Conservation (phyloP, 2,797 vertebrate species). For the Scleropages formosus region DNA sequence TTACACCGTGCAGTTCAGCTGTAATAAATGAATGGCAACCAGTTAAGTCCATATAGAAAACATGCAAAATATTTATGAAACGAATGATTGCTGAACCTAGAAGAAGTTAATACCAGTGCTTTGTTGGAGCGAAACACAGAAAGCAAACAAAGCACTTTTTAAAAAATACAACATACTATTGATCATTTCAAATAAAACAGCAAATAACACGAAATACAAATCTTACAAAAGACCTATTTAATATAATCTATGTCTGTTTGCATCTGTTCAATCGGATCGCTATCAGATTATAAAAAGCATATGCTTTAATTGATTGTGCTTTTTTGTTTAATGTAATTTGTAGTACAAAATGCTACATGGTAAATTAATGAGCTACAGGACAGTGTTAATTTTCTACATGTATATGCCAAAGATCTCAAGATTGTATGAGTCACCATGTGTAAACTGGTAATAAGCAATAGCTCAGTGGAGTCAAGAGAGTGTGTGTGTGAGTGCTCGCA, state of each 20-base stretch:
- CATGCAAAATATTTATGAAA: background rate
- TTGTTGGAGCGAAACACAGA: background rate
- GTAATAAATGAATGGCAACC: background rate
- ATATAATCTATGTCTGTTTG: background rate
- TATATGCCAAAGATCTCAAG: slow-evolving; percentile 46
- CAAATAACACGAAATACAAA: background rate
- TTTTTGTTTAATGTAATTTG: background rate
- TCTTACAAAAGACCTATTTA: background rate
- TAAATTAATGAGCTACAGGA: slow-evolving; percentile 8
- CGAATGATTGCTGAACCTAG: background rate
- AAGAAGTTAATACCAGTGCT: too few relatives aligned
- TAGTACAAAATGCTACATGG: slow-evolving; percentile 1
- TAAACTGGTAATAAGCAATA: slow-evolving; percentile 40
- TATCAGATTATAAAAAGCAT: background rate
- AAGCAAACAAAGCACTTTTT: slow-evolving; percentile 11
- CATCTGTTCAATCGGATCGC: slow-evolving; percentile 14
- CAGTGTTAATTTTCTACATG: slow-evolving; percentile 35
- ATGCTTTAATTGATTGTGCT: slow-evolving; percentile 17
- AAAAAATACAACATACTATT: background rate
- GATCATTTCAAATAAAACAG: background rate
- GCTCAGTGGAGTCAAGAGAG: slow-evolving; percentile 56
- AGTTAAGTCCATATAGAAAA: background rate
- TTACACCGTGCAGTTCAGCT: background rate
- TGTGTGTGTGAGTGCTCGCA: too few relatives aligned
- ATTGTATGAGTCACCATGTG: background rate